Evolutionary conservation across 2,113 vertebrate species (phyloP), one percentile per base, ranked within the genome.

Genomic region (Herpetotheres cachinnans): DNA sequence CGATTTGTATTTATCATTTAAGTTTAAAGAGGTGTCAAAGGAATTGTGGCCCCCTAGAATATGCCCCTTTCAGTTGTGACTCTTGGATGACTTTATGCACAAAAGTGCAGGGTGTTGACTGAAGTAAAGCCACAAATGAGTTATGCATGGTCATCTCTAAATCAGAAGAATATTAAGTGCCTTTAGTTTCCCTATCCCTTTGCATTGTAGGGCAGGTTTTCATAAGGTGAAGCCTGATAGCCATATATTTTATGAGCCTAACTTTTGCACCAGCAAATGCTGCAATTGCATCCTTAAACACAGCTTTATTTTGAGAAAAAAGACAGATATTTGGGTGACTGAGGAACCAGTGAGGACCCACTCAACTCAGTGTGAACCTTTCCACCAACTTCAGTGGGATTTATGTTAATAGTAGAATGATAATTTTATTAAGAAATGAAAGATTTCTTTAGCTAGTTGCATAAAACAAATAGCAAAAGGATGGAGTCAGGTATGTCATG

Each of bases 41-140:
- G 89, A 96, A 78, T 77, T 86, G 76, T 55, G 58, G 79, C n/a
- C 42, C 63, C 76, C 40, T 90, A 74, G 74, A 90, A 90, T 66
- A 46, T 59, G 58, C 32, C 29, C 63, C 73, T 86, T 81, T 92
- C 63, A 81, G 47, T 38, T 87, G 56, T 93, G 90, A 95, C 80
- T 95, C 91, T 92, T 92, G 92, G 92, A 95, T 93, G 90, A 95
- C 90, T 96, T 81, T 52, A 61, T 52, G 30, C 55, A 59, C 55
- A 56, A 59, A 94, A 93, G 67, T 52, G 42, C 55, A 89, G 61
- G 22, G 55, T 83, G 71, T 90, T 7, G 22, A 86, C 3, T 93
- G 89, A 96, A 93, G 34, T 47, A 90, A 94, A 95, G 66, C 90
- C 71, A 86, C 90, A 94, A 92, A 90, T 81, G 46, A 88, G 79